Evolutionary conservation across 2,113 vertebrate genomes (phyloP).

Genomic region (Tiliqua scincoides): DNA sequence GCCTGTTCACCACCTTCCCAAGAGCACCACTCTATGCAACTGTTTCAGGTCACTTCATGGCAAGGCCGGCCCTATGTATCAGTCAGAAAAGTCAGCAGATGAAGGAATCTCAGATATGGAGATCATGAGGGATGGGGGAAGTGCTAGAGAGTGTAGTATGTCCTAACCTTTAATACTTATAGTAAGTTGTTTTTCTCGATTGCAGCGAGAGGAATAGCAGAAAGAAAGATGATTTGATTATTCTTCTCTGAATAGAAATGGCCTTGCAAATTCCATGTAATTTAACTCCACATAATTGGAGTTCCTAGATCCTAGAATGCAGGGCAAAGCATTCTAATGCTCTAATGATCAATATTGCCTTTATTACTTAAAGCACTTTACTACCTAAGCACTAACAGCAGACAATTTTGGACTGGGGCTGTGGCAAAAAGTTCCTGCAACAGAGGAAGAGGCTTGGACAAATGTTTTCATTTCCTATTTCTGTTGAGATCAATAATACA

Average conservation of each 20-base stretch:
- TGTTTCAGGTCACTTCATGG: too few relatives aligned
- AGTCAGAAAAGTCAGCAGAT: too few relatives aligned
- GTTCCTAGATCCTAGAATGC: not conserved
- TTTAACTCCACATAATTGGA: not conserved
- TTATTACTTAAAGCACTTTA: not conserved
- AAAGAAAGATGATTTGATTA: not conserved
- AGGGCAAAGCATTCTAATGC: not conserved
- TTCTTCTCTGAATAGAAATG: not conserved
- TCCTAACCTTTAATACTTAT: too few relatives aligned
- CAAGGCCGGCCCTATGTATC: too few relatives aligned
- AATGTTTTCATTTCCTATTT: not conserved
- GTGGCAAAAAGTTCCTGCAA: not conserved
- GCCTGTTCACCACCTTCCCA: too few relatives aligned
- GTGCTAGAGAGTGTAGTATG: too few relatives aligned
- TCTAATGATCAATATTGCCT: not conserved
- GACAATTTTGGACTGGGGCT: not conserved
- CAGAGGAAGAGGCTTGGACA: not conserved
- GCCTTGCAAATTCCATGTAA: not conserved
- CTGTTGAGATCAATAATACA: fast-evolving
- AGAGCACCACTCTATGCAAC: too few relatives aligned
- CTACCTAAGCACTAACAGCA: not conserved
- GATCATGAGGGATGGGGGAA: too few relatives aligned
- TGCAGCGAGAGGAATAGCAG: not conserved
- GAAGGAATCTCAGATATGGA: too few relatives aligned
- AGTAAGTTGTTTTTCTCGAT: not conserved